Evolutionary conservation across 1,140 invertebrate species (phyloP).

Genomic region (Macrosteles quadrilineatus): DNA sequence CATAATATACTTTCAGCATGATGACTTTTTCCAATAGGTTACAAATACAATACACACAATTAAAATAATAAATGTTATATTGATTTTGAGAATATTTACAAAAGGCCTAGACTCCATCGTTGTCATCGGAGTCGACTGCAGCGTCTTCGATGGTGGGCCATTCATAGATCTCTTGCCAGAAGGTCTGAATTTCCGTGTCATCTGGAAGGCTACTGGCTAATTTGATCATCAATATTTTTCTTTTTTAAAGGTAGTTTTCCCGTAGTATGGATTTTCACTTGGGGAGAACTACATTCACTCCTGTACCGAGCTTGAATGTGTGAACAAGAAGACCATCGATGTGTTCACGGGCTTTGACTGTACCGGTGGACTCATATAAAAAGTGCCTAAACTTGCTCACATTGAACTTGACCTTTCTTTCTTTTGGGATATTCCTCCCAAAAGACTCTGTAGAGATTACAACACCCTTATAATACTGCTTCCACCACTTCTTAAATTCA

Average conservation of each 20-base stretch:
- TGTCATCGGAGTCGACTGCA: too few species aligned
- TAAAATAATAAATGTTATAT: too few species aligned
- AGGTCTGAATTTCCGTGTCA: neutral
- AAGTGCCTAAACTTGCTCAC: conserved; percentile 30
- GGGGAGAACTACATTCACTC: neutral
- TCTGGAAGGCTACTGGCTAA: neutral
- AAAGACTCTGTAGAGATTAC: conserved; percentile 29
- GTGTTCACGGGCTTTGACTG: neutral
- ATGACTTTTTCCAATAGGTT: too few species aligned
- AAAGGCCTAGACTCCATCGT: too few species aligned
- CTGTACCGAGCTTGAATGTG: neutral
- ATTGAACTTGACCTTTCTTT: conserved; percentile 28
- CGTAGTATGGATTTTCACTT: neutral
- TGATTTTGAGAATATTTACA: too few species aligned
- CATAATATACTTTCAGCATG: too few species aligned
- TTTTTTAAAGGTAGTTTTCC: neutral
- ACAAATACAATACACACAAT: too few species aligned
- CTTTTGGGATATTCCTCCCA: conserved; percentile 10
- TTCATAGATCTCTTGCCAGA: neutral
- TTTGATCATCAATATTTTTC: neutral
- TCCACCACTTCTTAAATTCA: conserved; percentile 38
- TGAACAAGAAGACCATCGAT: conserved; percentile 19
- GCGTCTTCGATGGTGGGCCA: too few species aligned
- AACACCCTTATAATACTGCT: conserved; percentile 32
- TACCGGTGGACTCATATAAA: neutral